These are phyloP conservation scores for Phoxinus dragarum DNA, from an alignment of 2,797 vertebrate genomes.

Conservation along the genomic window DNA sequence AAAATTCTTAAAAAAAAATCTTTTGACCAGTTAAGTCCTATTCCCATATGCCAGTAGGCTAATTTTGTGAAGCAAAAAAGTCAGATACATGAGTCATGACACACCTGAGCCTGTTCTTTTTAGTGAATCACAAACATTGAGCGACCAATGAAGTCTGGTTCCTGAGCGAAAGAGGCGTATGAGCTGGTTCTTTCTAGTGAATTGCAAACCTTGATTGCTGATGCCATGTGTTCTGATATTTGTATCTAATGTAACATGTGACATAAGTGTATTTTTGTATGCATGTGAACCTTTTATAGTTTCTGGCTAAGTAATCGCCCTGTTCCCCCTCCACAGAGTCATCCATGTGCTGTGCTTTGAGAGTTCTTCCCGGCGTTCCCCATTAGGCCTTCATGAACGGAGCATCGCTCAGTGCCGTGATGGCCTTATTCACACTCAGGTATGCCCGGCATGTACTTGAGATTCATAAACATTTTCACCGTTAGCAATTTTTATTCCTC, in stretches of 20 bases:
- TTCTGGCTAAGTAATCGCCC: not conserved
- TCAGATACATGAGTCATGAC: not conserved
- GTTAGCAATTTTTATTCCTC: constrained; percentile 60
- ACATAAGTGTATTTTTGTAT: not conserved
- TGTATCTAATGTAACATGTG: not conserved
- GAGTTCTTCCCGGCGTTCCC: not conserved
- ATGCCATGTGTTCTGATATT: not conserved
- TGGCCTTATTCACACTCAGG: constrained; percentile 28
- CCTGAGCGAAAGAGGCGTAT: not conserved
- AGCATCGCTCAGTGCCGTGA: constrained; percentile 9
- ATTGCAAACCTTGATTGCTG: not conserved
- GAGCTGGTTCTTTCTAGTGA: not conserved
- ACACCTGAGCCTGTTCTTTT: not conserved
- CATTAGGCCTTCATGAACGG: not conserved
- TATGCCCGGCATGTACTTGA: constrained; percentile 43
- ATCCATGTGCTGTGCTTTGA: not conserved
- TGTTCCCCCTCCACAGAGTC: not conserved
- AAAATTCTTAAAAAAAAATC: not conserved
- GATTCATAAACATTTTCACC: constrained; percentile 55
- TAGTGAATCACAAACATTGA: not conserved
- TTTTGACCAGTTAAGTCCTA: not conserved
- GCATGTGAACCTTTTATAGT: not conserved
- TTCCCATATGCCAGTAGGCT: not conserved
- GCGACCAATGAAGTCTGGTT: too few species aligned
- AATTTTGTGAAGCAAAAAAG: not conserved